Evolutionary conservation across 2,797 vertebrate genomes (phyloP), one percentile per base, ranked within the genome.

Genomic region (Parotocinclus haroldoi): DNA sequence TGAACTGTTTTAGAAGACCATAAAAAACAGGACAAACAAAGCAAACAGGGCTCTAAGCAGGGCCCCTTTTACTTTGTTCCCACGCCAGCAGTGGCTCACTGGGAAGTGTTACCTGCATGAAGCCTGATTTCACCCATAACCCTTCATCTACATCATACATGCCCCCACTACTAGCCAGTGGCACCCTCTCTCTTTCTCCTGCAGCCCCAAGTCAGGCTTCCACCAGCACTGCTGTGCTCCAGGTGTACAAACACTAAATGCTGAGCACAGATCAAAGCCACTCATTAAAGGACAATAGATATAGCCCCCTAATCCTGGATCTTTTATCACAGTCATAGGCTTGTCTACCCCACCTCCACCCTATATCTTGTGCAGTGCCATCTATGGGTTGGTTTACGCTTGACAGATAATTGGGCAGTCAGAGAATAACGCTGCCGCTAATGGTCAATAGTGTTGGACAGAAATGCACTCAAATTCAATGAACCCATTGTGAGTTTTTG

Each of bases 231-330:
- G 7, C 77, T 66, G 78, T 3, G 73, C 69, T 82, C 87, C 90
- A 91, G 90, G 90, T 91, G 90, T 85, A 89, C 90, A 90, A 90
- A 90, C 88, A 88, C 85, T 85, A 85, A 89, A 86, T 79, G 76
- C 78, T 72, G 74, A 79, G 72, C 73, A 61, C 79, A 89, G 85
- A 86, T 91, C 88, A 91, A 91, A 91, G 88, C 71, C 45, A 68
- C 83, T 84, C 84, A 89, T 89, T 88, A 90, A 88, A 90, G 82
- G 76, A 91, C 86, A 90, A 90, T 89, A 85, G 87, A 81, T 71
- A 73, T 73, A 60, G 57, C 73, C 70, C 78, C 57, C 17, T 39
- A 71, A 66, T 63, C 75, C 70, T 64, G 66, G 50, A 56, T 64
- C 49, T 69, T 79, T 74, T 57, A 76, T 66, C 74, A 71, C 75